Conservation (phyloP, 2,113 vertebrate species). For the Salvator merianae region DNA sequence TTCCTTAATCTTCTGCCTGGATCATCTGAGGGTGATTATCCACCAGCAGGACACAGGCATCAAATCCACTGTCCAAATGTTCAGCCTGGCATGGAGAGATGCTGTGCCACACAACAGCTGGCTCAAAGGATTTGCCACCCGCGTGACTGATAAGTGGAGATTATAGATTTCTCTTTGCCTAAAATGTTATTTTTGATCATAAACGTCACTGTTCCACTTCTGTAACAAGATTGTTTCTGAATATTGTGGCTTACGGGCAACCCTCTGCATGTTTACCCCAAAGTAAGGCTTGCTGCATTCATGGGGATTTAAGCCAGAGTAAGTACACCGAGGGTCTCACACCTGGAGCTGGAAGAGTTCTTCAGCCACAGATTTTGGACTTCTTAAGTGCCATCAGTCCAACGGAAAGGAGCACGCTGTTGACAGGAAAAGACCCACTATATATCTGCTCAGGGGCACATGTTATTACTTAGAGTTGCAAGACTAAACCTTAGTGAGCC, state of each 20-base stretch:
- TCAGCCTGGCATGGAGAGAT: neutral
- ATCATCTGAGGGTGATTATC: neutral
- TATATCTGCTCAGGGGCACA: no score
- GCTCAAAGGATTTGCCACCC: neutral
- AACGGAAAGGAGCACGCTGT: no score
- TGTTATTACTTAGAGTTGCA: no score
- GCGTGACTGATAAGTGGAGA: neutral
- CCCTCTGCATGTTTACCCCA: neutral
- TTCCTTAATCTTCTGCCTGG: neutral
- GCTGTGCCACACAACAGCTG: fast-evolving
- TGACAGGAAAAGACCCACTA: no score
- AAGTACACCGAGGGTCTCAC: neutral
- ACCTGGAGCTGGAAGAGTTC: neutral
- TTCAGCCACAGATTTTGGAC: no score
- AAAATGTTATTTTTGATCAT: neutral
- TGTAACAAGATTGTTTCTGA: no score
- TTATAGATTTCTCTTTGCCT: neutral
- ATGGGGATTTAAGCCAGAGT: no score
- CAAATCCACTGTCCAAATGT: neutral
- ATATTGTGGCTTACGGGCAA: neutral
- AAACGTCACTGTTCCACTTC: neutral
- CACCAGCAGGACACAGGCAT: neutral
- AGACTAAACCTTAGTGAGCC: no score
- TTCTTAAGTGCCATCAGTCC: no score
- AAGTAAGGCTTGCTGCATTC: neutral